A percentile compares a stretch with the other conserved stretches of the same genome.
phyloP scores from a whole-genome alignment of 2,113 vertebrate species.

The Colossoma macropomum region DNA sequence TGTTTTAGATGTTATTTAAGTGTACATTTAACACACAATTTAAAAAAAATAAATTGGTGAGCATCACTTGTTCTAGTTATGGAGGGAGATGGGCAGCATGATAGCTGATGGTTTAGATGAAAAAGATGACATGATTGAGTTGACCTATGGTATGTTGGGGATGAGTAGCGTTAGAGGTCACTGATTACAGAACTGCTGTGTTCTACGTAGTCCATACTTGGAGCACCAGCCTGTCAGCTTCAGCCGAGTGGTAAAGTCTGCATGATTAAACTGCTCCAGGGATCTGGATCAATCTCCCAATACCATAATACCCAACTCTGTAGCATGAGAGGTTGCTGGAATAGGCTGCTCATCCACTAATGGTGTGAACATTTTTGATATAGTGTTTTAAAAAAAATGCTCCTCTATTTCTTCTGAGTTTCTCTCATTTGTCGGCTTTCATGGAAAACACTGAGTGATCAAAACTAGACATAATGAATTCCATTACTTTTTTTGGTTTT shows the following conservation, averaged over 20 bases:
- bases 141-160: background rate
- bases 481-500: no score
- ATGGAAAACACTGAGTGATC: no score
- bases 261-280: background rate
- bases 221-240: background rate
- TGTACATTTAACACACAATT: no score
- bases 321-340: background rate
- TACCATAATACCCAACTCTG: background rate
- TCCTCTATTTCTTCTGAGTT: no score
- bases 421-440: no score
- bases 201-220: background rate
- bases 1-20: no score
- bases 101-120: background rate
- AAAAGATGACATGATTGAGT: background rate
- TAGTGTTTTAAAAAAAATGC: background rate
- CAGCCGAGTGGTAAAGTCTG: background rate
- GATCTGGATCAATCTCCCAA: background rate
- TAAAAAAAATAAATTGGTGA: background rate
- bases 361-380: background rate
- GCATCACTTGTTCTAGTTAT: background rate
- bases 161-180: background rate
- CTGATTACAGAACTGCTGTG: background rate
- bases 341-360: background rate
- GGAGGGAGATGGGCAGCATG: background rate
- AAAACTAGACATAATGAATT: no score